Evolutionary conservation across 2,797 vertebrate genomes (phyloP).

Genomic region (Linurgus olivaceus): DNA sequence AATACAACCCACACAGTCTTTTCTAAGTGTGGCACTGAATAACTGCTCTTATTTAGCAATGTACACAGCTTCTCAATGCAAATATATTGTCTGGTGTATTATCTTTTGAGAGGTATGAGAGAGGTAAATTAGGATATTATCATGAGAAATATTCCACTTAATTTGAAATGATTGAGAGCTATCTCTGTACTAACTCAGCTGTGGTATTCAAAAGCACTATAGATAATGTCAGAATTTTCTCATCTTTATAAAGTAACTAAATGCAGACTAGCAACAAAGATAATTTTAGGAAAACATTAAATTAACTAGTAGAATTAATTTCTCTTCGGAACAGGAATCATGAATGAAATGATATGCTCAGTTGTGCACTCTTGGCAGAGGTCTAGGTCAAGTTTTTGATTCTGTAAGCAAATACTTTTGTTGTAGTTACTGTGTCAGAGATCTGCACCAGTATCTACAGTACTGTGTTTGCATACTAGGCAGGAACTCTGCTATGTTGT

Average conservation of each 20-base stretch:
- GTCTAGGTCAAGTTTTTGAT: conserved; percentile 14
- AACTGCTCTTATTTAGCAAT: not conserved
- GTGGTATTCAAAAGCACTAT: conserved; percentile 13
- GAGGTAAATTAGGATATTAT: conserved; percentile 58
- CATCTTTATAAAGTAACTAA: conserved; percentile 28
- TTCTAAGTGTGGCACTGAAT: not conserved
- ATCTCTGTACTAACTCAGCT: conserved; percentile 38
- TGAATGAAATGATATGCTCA: conserved; percentile 42
- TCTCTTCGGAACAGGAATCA: conserved; percentile 21
- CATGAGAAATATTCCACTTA: conserved; percentile 55
- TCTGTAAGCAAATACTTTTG: conserved; percentile 29
- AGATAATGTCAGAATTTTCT: conserved; percentile 29
- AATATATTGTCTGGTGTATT: conserved; percentile 34
- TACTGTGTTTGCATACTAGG: not conserved
- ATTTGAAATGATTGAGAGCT: conserved; percentile 42
- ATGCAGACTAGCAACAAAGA: conserved; percentile 43
- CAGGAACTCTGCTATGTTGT: not conserved
- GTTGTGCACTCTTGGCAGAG: not conserved
- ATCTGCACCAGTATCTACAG: not conserved
- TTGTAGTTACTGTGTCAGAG: not conserved
- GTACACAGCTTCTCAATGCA: conserved; percentile 10
- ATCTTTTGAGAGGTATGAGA: conserved; percentile 29
- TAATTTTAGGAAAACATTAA: conserved; percentile 53
- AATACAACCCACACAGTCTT: not conserved
- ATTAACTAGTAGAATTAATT: conserved; percentile 52